Evolutionary conservation across 2,888 invertebrate genomes (phyloP).

Genomic region (Erynnis tages): DNA sequence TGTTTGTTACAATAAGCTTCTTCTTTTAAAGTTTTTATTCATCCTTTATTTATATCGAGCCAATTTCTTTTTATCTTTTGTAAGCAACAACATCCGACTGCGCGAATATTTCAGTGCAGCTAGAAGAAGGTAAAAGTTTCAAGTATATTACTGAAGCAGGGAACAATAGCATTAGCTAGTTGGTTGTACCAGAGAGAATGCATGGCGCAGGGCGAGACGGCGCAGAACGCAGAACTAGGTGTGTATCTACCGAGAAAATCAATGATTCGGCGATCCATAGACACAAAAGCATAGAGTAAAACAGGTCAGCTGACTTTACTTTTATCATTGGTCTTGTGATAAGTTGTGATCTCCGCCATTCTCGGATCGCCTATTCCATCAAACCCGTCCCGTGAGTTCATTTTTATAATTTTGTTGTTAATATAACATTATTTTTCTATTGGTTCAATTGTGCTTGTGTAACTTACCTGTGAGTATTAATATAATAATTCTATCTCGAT

Average conservation of each 20-base stretch:
- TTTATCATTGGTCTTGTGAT: conserved; percentile 82
- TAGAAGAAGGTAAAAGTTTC: no score
- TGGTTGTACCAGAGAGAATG: no score
- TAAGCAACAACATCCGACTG: no score
- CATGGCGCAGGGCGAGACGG: background rate
- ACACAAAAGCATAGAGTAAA: conserved; percentile 61
- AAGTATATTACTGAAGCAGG: no score
- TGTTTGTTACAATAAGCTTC: no score
- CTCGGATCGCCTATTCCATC: conserved; percentile 76
- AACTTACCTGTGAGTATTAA: conserved; percentile 44
- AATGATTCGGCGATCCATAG: conserved; percentile 11
- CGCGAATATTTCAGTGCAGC: no score
- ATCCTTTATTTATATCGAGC: no score
- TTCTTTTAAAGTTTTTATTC: no score
- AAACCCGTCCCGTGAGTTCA: conserved; percentile 75
- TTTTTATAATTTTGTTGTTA: conserved; percentile 47
- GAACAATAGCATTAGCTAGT: no score
- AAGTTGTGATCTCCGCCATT: conserved; percentile 80
- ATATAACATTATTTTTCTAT: conserved; percentile 41
- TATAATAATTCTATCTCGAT: conserved; percentile 40
- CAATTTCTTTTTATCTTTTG: no score
- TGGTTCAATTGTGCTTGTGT: conserved; percentile 54
- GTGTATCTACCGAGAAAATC: conserved; percentile 6
- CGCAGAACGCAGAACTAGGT: background rate
- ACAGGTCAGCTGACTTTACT: conserved; percentile 79